Conservation (phyloP, 2,113 vertebrate genomes). For the human region DNA sequence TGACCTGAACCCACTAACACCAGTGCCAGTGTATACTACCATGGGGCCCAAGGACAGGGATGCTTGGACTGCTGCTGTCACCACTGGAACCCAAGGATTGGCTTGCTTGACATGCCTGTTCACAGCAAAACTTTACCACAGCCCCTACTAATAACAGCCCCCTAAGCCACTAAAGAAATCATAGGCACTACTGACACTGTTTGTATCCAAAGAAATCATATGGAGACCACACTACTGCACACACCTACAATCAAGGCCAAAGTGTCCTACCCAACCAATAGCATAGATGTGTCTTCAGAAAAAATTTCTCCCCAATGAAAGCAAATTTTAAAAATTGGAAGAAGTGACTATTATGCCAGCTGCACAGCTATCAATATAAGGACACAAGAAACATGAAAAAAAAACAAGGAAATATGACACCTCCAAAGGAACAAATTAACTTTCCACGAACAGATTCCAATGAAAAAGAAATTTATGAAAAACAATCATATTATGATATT, state of each 20-base stretch:
- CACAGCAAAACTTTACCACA: not conserved
- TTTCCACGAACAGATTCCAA: not conserved
- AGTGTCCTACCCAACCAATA: not conserved
- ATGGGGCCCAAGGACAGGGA: not conserved
- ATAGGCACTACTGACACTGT: not conserved
- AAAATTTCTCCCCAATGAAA: not conserved
- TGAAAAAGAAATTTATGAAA: not conserved
- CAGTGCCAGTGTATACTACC: not conserved
- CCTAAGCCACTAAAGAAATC: not conserved
- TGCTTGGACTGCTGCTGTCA: not conserved
- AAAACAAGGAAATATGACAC: not conserved
- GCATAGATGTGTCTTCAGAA: not conserved
- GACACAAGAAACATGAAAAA: not conserved
- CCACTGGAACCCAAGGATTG: not conserved
- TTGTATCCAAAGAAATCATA: not conserved
- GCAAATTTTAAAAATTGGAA: not conserved
- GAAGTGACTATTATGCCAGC: not conserved
- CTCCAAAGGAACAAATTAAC: not conserved
- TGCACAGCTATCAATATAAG: not conserved
- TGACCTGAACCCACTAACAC: not conserved
- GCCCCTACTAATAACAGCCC: not conserved
- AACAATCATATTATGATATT: not conserved
- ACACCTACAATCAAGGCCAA: not conserved
- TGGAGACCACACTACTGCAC: not conserved
- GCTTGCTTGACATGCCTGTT: not conserved